phyloP scores from a whole-genome alignment of 2,113 vertebrate species.

The Dasypus novemcinctus region DNA sequence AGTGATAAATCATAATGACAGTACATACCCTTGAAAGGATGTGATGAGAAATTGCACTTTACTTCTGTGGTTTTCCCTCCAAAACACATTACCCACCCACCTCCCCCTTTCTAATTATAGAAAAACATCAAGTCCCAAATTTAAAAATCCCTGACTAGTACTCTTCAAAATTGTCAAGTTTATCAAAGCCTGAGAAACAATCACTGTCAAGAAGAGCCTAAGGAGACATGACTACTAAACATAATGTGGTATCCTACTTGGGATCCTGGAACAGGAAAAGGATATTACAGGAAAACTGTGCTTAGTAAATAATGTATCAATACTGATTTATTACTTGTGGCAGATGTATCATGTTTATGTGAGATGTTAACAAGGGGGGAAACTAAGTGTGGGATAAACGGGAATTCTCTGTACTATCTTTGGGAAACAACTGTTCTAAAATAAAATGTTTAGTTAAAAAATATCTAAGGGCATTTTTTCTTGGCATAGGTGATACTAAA shows the following conservation, averaged over 20 bases:
- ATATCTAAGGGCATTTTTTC: slow-evolving; percentile 11
- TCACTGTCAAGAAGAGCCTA: background rate
- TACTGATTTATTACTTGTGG: background rate
- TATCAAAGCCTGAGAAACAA: slow-evolving; percentile 12
- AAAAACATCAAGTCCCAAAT: background rate
- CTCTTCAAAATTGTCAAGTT: background rate
- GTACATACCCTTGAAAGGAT: background rate
- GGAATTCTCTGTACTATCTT: background rate
- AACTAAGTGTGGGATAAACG: background rate
- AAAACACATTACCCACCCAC: background rate
- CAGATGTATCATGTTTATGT: background rate
- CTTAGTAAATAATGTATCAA: background rate
- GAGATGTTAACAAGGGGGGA: background rate
- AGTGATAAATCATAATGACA: background rate
- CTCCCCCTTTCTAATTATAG: background rate
- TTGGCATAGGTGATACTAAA: background rate
- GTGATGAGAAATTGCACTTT: background rate
- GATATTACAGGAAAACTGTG: background rate
- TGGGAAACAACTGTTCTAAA: slow-evolving; percentile 37
- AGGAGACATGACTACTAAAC: slow-evolving; percentile 28
- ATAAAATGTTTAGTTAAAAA: background rate
- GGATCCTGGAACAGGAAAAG: background rate
- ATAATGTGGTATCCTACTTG: background rate
- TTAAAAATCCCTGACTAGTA: background rate
- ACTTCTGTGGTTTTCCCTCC: background rate